Evolutionary conservation across 2,888 invertebrate genomes (phyloP), one percentile per base, ranked within the genome.

Genomic region (Chironomus tentans): DNA sequence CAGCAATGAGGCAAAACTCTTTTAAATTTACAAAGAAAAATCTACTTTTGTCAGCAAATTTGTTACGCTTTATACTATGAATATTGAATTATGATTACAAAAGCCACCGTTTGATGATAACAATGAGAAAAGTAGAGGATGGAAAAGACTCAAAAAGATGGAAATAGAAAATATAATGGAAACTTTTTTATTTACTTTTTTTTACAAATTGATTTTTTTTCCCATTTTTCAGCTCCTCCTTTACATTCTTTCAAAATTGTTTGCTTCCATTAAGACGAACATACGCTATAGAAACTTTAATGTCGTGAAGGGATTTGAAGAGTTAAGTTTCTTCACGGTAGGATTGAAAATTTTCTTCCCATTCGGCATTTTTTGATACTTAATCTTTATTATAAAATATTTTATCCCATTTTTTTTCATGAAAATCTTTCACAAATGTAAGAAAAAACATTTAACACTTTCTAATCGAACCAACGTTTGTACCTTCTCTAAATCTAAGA

Each of bases 21-120:
- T 15, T 46, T 69, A 69, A 69, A 69, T 69, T 46, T n/a, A 69
- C 38, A 28, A 69, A 62, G 22, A 62, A 68, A 70, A 50, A 22
- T 56, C 7, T 50, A 70, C 70, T 48, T 70, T 70, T 70, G 70
- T 70, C 70, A 70, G 70, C 70, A 70, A 50, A 69, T 69, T 69
- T 69, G 69, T 18, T 69, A 18, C 46, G 46, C 46, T 68, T 69
- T 69, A 69, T 69, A 47, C 4, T 69, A 47, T 47, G 50, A 70
- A 70, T 70, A 70, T 70, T 70, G 56, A 70, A 70, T 70, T 70
- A 70, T 70, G 70, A 50, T 70, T 70, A 70, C 69, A 69, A 22
- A 69, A 69, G 46, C 69, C 69, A 69, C 47, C 69, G 69, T 38
- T 38, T 38, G 38, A n/a, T n/a, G n/a, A 38, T 38, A 38, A 47